Conservation (phyloP, 2,797 vertebrate genomes). For the Nasua narica region DNA sequence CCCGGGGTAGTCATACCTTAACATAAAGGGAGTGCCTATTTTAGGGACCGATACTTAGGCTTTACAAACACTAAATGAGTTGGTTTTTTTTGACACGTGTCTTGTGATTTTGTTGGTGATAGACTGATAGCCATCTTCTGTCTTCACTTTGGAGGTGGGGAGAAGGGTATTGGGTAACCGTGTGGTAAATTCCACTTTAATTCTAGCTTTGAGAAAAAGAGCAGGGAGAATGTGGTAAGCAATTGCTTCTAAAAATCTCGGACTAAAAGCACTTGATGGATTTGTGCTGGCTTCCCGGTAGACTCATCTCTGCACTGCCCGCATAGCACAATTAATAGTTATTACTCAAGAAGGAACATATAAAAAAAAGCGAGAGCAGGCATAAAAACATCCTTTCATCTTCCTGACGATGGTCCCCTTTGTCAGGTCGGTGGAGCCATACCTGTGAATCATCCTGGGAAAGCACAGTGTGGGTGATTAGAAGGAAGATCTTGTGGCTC, state of each 20-base stretch:
- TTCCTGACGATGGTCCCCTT: conserved; percentile 72
- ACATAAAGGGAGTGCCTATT: background rate
- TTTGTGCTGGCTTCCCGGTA: conserved; percentile 80
- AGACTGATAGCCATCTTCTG: background rate
- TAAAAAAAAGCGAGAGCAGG: conserved; percentile 56
- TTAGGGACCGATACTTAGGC: background rate
- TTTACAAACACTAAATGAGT: conserved; percentile 26
- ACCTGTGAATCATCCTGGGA: conserved; percentile 76
- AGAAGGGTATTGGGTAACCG: conserved; percentile 15
- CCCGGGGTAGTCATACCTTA: background rate
- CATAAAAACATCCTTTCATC: conserved; percentile 78
- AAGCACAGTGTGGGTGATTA: conserved; percentile 64
- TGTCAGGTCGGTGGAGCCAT: conserved; percentile 74
- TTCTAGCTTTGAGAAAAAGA: conserved; percentile 67
- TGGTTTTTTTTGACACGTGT: background rate
- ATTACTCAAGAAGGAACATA: conserved; percentile 66
- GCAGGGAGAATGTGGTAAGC: conserved; percentile 68
- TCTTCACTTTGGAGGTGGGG: conserved; percentile 21
- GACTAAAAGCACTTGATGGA: conserved; percentile 77
- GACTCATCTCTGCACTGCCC: conserved; percentile 80
- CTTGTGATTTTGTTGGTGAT: conserved; percentile 32
- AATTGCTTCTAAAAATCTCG: conserved; percentile 76
- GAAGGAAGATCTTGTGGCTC: conserved; percentile 68
- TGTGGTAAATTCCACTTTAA: conserved; percentile 66
- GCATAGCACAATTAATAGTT: conserved; percentile 82